Base-by-base conservation (phyloP, 2,888 invertebrate genomes). In the Dasysyrphus tricinctus region DNA sequence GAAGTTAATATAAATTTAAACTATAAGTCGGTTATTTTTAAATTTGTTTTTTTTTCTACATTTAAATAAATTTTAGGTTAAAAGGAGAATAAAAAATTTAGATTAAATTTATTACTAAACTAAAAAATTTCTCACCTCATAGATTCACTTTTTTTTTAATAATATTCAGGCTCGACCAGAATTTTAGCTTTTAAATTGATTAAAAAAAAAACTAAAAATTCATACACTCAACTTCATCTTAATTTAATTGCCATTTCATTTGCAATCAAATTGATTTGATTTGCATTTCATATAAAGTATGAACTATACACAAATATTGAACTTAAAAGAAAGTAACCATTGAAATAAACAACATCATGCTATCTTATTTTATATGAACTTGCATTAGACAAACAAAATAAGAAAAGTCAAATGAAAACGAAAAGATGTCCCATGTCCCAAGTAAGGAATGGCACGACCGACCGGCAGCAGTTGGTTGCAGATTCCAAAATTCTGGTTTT, bases 351-450 rank as follows among this genome's bases (percentile, higher is more conserved):
- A 39, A 24, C 24, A n/a, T 24, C 4, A n/a, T n/a, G 19, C 67
- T 54, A 54, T 16, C 67, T 34, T 24, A 14, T 8, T 51, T 37
- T 19, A 51, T 51, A 37, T 67, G 37, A 51, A 80, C 8, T 56
- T 44, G 37, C 32, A 67, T 56, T 63, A 47, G n/a, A 2, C 24
- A 3, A 24, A 63, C 14, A 19, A 80, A 76, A 70, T 76, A n/a
- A 70, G 61, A 69, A 80, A 80, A 80, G 59, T 69, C 67, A 44
- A 76, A 81, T 72, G 81, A 81, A 81, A 81, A 72, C 70, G 76
- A 81, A 76, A 81, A 65, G 47, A 76, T 76, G 76, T 81, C 76
- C 69, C 57, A 14, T 67, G 69, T 69, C 24, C 56, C 42, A 56
- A 12, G 19, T 14, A 54, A 47, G 54, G 54, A 69, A 74, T 42